phyloP scores from a whole-genome alignment of 2,888 invertebrate genomes.

The Maniola hyperantus region DNA sequence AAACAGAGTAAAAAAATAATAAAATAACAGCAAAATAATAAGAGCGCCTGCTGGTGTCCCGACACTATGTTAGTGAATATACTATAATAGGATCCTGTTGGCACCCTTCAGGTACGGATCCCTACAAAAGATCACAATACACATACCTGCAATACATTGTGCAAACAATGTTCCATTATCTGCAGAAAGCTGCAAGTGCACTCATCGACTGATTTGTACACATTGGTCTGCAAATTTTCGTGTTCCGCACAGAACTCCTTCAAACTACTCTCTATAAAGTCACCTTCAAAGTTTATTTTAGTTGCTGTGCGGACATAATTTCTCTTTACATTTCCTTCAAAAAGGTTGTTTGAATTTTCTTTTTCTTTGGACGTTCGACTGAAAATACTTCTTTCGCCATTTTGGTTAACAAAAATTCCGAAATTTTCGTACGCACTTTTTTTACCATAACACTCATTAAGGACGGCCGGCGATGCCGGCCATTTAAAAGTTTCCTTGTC shows the following conservation, averaged over 20 bases:
- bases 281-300: not conserved
- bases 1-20: too few species aligned
- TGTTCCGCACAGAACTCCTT: not conserved
- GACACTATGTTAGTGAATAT: too few species aligned
- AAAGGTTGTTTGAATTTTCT: not conserved
- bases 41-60: too few species aligned
- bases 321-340: not conserved
- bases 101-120: too few species aligned
- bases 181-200: not conserved
- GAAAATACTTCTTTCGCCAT: not conserved
- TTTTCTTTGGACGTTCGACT: not conserved
- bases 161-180: not conserved
- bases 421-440: not conserved
- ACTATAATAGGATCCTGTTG: too few species aligned
- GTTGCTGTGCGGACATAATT: not conserved
- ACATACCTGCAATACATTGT: not conserved
- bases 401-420: not conserved
- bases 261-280: not conserved
- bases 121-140: not conserved
- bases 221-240: not conserved
- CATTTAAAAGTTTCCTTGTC: not conserved
- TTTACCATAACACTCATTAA: not conserved
- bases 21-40: too few species aligned
- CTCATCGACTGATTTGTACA: not conserved
- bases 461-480: not conserved